A percentile compares a stretch with the other conserved stretches of the same genome.
Conservation (phyloP, 2,888 invertebrate genomes). For the Diabrotica balteata region DNA sequence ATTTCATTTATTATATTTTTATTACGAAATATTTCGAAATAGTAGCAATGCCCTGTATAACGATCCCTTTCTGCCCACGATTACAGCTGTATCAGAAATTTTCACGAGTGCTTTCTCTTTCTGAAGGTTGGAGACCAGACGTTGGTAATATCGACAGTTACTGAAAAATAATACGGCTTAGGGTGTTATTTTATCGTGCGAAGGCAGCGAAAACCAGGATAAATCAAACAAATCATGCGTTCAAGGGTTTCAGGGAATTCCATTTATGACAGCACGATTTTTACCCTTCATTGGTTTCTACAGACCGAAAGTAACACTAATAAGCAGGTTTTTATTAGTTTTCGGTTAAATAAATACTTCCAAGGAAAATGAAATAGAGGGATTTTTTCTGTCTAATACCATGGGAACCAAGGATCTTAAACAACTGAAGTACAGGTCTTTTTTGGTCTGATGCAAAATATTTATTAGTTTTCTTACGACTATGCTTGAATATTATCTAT, state of each 20-base stretch:
- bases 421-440: too few species aligned
- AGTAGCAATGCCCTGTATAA: too few species aligned
- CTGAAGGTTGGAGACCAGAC: conserved; percentile 16
- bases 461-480: too few species aligned
- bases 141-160: conserved; percentile 31
- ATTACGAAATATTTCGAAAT: too few species aligned
- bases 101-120: conserved; percentile 16
- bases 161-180: conserved; percentile 34
- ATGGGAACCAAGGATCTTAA: neutral
- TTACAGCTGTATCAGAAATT: conserved; percentile 16
- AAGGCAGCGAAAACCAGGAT: conserved; percentile 28
- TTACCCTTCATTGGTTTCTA: conserved; percentile 21
- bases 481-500: too few species aligned
- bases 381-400: neutral
- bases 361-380: too few species aligned
- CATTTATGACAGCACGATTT: conserved; percentile 30
- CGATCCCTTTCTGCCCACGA: neutral
- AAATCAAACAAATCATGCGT: conserved; percentile 39
- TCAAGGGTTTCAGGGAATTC: conserved; percentile 31
- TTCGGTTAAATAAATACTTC: conserved; percentile 5
- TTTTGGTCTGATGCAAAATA: too few species aligned
- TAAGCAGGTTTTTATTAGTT: conserved; percentile 27
- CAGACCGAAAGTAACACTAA: conserved; percentile 21
- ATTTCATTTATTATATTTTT: too few species aligned
- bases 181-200: conserved; percentile 35